Evolutionary conservation across 2,888 invertebrate genomes (phyloP).

Genomic region (Chymomyza fuscimana): DNA sequence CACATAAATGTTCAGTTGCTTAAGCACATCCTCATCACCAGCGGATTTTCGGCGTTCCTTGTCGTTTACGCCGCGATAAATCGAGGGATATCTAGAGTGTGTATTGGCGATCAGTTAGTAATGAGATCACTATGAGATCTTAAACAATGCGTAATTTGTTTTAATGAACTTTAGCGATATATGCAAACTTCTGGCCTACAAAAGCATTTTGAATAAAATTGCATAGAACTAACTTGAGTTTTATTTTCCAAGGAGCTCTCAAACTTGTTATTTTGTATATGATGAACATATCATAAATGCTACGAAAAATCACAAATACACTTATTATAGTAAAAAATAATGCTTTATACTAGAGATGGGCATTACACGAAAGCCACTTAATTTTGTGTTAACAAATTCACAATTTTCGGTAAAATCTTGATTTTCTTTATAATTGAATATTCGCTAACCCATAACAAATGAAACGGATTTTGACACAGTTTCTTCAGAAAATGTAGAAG

Average conservation of each 20-base stretch:
- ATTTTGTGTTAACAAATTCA: too few species aligned
- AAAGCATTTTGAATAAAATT: slow-evolving; percentile 11
- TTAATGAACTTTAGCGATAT: slow-evolving; percentile 60
- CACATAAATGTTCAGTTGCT: slow-evolving; percentile 86
- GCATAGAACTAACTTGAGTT: slow-evolving; percentile 69
- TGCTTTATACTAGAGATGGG: too few species aligned
- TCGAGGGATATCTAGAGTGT: slow-evolving; percentile 73
- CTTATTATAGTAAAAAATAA: neutral
- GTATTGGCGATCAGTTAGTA: neutral
- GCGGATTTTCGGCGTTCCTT: slow-evolving; percentile 89
- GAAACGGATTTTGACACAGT: too few species aligned
- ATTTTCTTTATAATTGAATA: too few species aligned
- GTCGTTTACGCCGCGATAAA: slow-evolving; percentile 73
- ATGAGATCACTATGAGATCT: neutral
- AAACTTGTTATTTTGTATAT: slow-evolving; percentile 67
- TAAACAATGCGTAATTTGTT: neutral
- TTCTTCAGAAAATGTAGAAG: too few species aligned
- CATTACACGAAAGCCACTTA: too few species aligned
- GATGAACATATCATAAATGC: slow-evolving; percentile 72
- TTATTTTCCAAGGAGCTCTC: slow-evolving; percentile 68
- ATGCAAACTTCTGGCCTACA: slow-evolving; percentile 20
- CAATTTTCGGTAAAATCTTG: too few species aligned
- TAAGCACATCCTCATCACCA: slow-evolving; percentile 88
- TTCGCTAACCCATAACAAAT: too few species aligned
- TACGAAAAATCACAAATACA: slow-evolving; percentile 53